Conservation (phyloP, 2,113 vertebrate genomes). For the Mus musculus region DNA sequence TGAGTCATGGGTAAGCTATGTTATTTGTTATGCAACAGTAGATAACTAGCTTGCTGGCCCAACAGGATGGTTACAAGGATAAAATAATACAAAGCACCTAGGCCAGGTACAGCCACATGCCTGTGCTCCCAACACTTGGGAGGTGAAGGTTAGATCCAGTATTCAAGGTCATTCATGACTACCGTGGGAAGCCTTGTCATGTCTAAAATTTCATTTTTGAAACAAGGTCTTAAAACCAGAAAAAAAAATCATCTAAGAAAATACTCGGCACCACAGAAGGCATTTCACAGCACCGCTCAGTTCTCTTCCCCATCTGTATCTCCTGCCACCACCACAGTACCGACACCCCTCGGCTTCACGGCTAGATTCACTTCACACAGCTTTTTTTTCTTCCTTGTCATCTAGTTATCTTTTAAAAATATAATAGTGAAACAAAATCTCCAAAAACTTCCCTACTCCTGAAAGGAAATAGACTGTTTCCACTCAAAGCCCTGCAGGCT, state of each 20-base stretch:
- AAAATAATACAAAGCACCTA: background rate
- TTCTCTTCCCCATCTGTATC: background rate
- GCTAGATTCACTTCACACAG: background rate
- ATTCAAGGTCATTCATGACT: background rate
- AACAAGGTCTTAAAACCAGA: background rate
- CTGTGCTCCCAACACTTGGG: background rate
- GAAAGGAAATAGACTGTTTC: background rate
- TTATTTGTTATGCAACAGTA: background rate
- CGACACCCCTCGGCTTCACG: background rate
- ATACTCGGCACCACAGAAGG: background rate
- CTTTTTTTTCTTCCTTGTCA: constrained; percentile 1
- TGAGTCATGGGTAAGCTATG: background rate
- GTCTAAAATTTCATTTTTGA: background rate
- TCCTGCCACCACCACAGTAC: background rate
- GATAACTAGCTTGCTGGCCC: background rate
- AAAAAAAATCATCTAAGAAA: background rate
- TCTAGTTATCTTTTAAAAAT: constrained; percentile 15
- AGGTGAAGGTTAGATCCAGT: no score
- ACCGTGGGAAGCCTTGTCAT: background rate
- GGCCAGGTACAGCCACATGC: background rate
- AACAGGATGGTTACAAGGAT: background rate
- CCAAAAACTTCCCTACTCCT: background rate
- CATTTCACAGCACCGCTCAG: accelerated
- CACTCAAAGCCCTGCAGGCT: background rate
- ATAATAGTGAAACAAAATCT: background rate